A percentile compares a stretch with the other conserved stretches of the same genome.
Conservation (phyloP, 2,797 vertebrate genomes). For the Caiman crocodilus region DNA sequence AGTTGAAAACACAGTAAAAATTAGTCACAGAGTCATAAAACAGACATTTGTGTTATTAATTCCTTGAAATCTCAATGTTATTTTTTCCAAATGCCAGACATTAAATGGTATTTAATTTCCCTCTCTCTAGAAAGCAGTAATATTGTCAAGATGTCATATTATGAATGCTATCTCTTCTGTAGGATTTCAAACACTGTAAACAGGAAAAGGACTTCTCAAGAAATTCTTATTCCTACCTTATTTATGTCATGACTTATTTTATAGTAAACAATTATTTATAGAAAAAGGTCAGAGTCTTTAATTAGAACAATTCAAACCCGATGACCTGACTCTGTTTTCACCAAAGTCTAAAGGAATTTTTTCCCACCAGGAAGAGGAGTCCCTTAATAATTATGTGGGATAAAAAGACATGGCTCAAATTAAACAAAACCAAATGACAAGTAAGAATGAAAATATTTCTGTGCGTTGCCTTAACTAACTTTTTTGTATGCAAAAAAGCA, state of each 20-base stretch:
- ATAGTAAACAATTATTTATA: not conserved
- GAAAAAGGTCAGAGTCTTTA: not conserved
- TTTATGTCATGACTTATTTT: not conserved
- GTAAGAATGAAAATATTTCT: not conserved
- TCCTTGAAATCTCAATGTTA: not conserved
- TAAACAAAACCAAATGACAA: not conserved
- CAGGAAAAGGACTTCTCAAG: not conserved
- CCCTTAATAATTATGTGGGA: not conserved
- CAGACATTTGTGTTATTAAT: not conserved
- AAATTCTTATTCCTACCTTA: not conserved
- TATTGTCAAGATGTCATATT: not conserved
- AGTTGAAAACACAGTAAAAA: not conserved
- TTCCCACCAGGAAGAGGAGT: not conserved
- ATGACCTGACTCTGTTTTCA: not conserved
- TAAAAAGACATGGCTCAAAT: not conserved
- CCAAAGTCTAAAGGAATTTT: not conserved
- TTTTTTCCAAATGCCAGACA: not conserved
- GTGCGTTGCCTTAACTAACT: not conserved
- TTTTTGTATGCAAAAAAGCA: slow-evolving; percentile 36
- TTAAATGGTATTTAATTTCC: not conserved
- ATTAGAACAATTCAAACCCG: not conserved
- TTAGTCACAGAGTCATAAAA: not conserved
- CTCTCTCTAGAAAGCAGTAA: not conserved
- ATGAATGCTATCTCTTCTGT: not conserved
- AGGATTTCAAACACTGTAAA: not conserved